Evolutionary conservation across 1,140 invertebrate species (phyloP), one percentile per base, ranked within the genome.

Genomic region (Rhopalosiphum maidis): DNA sequence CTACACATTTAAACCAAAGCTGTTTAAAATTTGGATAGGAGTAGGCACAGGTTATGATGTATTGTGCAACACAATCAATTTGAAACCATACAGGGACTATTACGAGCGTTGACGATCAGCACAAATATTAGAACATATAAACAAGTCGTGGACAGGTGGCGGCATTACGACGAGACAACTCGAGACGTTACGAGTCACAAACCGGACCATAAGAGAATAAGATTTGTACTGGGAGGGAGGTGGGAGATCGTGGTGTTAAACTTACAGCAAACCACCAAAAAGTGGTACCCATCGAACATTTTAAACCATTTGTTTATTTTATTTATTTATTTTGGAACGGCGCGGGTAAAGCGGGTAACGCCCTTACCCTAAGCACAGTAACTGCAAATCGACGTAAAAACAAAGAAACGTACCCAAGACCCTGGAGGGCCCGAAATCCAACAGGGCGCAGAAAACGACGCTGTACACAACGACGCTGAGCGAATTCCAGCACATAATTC

Each of bases 401-500:
- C 23, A 23, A n/a, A 87, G n/a, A n/a, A 43, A 92, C 91, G 43
- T 85, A 93, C 91, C 91, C 91, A 54, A 82, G 48, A 85, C 48
- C 77, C 41, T 41, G 46, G 35, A 93, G 48, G 91, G 91, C 15
- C 21, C 82, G 82, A 93, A 54, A 55, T 41, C 82, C 68, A 93
- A 93, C 25, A 93, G 82, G 48, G 82, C 91, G 91, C 21, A 93
- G 15, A 93, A 86, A 37, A 86, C 48, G 82, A 68, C 82, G 82
- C 89, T 90, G 89, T 35, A 68, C 89, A 68, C 88, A 37, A 92
- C 82, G 91, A 93, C 35, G 46, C 68, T 51, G 91, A 85, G 77
- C 68, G 77, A 54, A n/a, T 93, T 93, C 91, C 77, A 85, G 48
- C 91, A 93, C 90, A 91, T 91, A 30, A 83, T 91, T 91, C 68